Base-by-base conservation (phyloP, 2,113 vertebrate species). In the Fulica atra region DNA sequence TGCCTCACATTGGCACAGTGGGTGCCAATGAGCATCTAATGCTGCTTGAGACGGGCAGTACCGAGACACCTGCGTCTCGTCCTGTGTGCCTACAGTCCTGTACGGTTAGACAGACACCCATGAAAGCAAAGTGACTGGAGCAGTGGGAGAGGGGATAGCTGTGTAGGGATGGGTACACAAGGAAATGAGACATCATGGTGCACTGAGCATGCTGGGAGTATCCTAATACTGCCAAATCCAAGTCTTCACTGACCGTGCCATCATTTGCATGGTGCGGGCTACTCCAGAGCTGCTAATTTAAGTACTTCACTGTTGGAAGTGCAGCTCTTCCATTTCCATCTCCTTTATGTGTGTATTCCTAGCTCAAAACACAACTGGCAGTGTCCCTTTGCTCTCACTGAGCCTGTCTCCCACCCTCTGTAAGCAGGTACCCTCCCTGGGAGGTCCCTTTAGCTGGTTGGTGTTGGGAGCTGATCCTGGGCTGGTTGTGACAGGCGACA, bases 341-440 rank as follows among this genome's bases (percentile, higher is more conserved):
- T 72, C 54, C n/a, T 77, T 88, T 46, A 46, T 21, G 26, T n/a
- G 28, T 36, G 48, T 21, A 1, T 71, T 78, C 26, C 54, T 88
- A 60, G 51, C 82, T 86, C 48, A 68, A 71, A 88, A 50, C 19
- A 26, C 48, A n/a, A 6, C 35, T 36, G 38, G 48, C 80, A 86
- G 42, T 29, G 31, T 40, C 57, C 48, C 28, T 81, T 78, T 65
- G 35, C 78, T 73, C 40, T 81, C 2, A 4, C 36, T 42, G 46
- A 48, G 23, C 36, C 9, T 44, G 20, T 11, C 42, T 54, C 56
- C 25, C 7, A 11, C 44, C 26, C 2, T 17, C 33, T 64, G 26
- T 25, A 29, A 11, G 60, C 5, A 6, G 42, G 35, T 40, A 35
- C 31, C 0, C 0, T 23, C 69, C 25, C 46, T 36, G 17, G 46